These are phyloP conservation scores for Anadara kagoshimensis DNA, from an alignment of 1,140 invertebrate species.

Conservation along the genomic window DNA sequence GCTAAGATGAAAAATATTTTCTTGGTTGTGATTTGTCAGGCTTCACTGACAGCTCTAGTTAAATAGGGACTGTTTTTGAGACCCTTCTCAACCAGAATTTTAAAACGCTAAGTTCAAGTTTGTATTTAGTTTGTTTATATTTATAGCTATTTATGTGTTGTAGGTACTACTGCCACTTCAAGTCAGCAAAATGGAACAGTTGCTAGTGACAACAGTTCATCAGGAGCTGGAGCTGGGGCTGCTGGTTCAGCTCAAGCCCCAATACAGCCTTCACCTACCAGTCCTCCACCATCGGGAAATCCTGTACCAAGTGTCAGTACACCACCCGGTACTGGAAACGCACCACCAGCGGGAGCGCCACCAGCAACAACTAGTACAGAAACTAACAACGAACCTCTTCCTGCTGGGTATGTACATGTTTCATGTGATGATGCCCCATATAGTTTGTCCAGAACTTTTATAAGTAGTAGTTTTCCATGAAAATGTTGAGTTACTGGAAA, in stretches of 20 bases:
- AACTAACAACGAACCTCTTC: constrained; percentile 53
- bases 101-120: too few species aligned
- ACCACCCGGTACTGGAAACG: background rate
- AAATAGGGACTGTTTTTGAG: too few species aligned
- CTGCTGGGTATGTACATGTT: constrained; percentile 52
- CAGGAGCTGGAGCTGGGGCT: constrained; percentile 21
- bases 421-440: too few species aligned
- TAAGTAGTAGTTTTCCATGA: background rate
- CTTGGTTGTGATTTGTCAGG: too few species aligned
- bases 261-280: background rate
- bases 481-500: background rate
- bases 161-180: constrained; percentile 10
- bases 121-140: too few species aligned
- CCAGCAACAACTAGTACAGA: constrained; percentile 32
- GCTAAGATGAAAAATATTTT: too few species aligned
- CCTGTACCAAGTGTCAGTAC: background rate
- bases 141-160: background rate
- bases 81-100: too few species aligned
- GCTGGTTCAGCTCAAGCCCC: constrained; percentile 8
- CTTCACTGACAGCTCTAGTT: too few species aligned
- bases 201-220: background rate
- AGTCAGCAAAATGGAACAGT: constrained; percentile 39
- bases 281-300: constrained; percentile 2
- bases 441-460: background rate
- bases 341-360: background rate